Conservation (phyloP, 2,113 vertebrate species). For the Eolophus roseicapilla region DNA sequence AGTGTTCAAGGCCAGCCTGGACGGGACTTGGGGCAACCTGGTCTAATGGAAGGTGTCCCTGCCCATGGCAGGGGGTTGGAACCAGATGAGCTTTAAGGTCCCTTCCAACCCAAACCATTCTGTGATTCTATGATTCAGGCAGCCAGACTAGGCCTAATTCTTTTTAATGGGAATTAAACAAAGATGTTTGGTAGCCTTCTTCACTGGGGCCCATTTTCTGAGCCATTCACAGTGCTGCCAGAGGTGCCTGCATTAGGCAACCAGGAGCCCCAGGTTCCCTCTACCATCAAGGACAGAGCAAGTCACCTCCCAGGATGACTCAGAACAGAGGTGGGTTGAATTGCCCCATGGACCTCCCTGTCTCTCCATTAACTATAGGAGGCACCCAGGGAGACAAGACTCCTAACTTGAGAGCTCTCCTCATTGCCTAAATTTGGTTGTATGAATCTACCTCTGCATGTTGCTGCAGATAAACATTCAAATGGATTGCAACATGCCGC, state of each 20-base stretch:
- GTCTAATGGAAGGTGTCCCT: neutral
- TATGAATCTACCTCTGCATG: neutral
- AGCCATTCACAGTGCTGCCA: neutral
- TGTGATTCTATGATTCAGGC: neutral
- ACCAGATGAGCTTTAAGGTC: neutral
- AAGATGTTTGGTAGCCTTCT: neutral
- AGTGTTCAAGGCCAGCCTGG: neutral
- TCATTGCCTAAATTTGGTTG: neutral
- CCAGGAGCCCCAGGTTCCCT: neutral
- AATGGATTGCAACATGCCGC: neutral
- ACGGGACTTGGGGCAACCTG: neutral
- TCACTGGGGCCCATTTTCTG: neutral
- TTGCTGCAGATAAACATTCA: slow-evolving; percentile 31
- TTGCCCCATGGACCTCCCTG: neutral
- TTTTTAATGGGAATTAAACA: neutral
- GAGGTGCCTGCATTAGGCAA: neutral
- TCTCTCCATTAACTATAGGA: neutral
- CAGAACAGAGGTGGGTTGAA: neutral
- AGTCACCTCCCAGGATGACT: slow-evolving; percentile 28
- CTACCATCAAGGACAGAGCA: neutral
- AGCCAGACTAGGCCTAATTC: neutral
- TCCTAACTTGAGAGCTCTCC: neutral
- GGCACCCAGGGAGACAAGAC: neutral
- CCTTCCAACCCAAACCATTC: neutral
- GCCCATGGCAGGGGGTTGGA: neutral